phyloP scores from a whole-genome alignment of 2,888 invertebrate genomes.

The Leucania comma region DNA sequence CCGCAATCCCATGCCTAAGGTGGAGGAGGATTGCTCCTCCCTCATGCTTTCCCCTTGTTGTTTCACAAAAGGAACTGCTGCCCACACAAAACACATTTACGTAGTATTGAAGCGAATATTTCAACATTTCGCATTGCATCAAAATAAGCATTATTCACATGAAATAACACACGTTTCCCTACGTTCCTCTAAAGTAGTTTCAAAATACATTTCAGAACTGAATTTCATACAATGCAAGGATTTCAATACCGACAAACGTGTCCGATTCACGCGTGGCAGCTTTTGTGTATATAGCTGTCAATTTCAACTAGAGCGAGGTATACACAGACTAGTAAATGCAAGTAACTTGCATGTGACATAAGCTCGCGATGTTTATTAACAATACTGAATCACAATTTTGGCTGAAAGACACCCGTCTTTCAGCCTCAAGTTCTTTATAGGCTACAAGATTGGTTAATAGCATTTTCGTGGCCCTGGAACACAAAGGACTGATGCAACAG shows the following conservation, averaged over 20 bases:
- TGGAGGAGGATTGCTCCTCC: no score
- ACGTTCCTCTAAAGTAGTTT: background rate
- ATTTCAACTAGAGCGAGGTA: slow-evolving; percentile 10
- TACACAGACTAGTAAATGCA: background rate
- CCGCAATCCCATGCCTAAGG: no score
- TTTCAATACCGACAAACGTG: slow-evolving; percentile 13
- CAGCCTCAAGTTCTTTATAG: no score
- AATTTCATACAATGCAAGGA: slow-evolving; percentile 12
- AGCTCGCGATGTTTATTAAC: no score
- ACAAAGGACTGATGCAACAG: no score
- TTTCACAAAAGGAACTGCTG: no score
- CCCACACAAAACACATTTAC: background rate
- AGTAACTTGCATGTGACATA: background rate
- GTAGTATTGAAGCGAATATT: background rate
- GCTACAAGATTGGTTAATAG: no score
- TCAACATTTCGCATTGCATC: background rate
- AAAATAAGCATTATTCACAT: background rate
- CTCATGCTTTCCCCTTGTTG: no score
- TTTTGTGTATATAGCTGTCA: slow-evolving; percentile 24
- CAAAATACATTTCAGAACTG: slow-evolving; percentile 9
- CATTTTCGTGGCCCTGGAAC: no score
- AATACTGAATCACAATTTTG: background rate
- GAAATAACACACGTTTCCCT: slow-evolving; percentile 9
- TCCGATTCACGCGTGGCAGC: slow-evolving; percentile 3
- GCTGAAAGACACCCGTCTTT: background rate